Evolutionary conservation across 2,797 vertebrate genomes (phyloP), one percentile per base, ranked within the genome.

Genomic region (Xerus rutilus): DNA sequence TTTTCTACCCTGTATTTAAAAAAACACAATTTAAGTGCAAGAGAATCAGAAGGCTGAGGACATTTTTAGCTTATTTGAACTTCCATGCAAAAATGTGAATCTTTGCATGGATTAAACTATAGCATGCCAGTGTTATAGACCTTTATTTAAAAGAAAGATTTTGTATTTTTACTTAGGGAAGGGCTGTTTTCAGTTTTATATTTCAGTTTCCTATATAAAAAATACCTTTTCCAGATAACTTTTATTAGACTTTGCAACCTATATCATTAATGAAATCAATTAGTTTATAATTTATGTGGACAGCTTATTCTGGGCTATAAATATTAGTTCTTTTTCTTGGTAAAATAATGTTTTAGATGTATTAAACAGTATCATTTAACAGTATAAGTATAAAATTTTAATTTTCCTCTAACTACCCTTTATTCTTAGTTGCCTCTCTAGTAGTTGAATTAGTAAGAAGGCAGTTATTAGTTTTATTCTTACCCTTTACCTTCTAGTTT

Each of bases 11-110:
- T 52, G 13, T 52, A 52, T 52, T 49, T 49, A 47, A 47, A 6
- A 47, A 47, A 47, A 74, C 59, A 67, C 64, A 25, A 35, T 77
- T 35, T 15, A 65, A 62, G 45, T 17, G 4, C 39, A 23, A 30
- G 49, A 57, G 77, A 89, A n/a, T 57, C 18, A 67, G 62, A 79
- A 69, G 54, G 43, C 32, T 43, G 49, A 78, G 59, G 57, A 57
- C 54, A 35, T 59, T 85, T 76, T 77, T 54, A 85, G 28, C n/a
- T 30, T 57, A 32, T 73, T 91, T 73, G 28, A 83, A 32, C 25
- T 79, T 79, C 47, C 87, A 39, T 87, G 23, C 13, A 87, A 93
- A 81, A 79, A 84, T 79, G 39, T 78, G 21, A 78, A 69, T 92
- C 64, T 93, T 84, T 49, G 23, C 47, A 59, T 59, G 23, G 20